A percentile compares a stretch with the other conserved stretches of the same genome.
These are phyloP conservation scores for Ectemnius lituratus DNA, from an alignment of 2,888 invertebrate genomes.

Conservation along the genomic window DNA sequence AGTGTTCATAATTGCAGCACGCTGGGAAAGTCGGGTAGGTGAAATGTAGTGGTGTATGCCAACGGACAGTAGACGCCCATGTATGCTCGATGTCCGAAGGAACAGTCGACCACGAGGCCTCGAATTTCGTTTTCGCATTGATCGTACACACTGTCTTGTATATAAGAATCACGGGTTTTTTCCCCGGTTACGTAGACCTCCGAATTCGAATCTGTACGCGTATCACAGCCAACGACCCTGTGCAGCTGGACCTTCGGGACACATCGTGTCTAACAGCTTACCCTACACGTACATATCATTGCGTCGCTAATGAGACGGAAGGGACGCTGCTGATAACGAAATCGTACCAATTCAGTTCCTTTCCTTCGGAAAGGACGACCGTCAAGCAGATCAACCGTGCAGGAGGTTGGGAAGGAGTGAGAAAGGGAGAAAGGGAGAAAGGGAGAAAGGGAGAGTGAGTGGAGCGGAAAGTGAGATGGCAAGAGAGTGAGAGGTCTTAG, in stretches of 20 bases:
- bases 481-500: slow-evolving; percentile 38
- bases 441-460: slow-evolving; percentile 22
- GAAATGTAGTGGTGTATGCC: no score
- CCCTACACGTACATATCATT: slow-evolving; percentile 66
- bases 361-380: slow-evolving; percentile 31
- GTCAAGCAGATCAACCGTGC: slow-evolving; percentile 16
- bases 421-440: slow-evolving; percentile 1
- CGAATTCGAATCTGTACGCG: slow-evolving; percentile 18
- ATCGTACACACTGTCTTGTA: slow-evolving; percentile 17
- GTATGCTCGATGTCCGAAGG: slow-evolving; percentile 31
- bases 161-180: slow-evolving; percentile 51
- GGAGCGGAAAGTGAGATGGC: slow-evolving; percentile 29
- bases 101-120: slow-evolving; percentile 34
- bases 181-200: slow-evolving; percentile 31
- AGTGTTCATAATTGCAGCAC: slow-evolving; percentile 18
- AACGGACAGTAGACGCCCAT: neutral
- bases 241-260: slow-evolving; percentile 44
- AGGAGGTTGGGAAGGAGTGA: slow-evolving; percentile 2
- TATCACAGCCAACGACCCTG: slow-evolving; percentile 31
- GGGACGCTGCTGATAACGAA: slow-evolving; percentile 41
- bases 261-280: slow-evolving; percentile 34
- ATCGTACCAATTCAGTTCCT: slow-evolving; percentile 45
- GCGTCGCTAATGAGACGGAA: slow-evolving; percentile 46
- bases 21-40: no score
- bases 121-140: slow-evolving; percentile 6